phyloP scores from a whole-genome alignment of 2,888 invertebrate species.

The Capitulum mitella region DNA sequence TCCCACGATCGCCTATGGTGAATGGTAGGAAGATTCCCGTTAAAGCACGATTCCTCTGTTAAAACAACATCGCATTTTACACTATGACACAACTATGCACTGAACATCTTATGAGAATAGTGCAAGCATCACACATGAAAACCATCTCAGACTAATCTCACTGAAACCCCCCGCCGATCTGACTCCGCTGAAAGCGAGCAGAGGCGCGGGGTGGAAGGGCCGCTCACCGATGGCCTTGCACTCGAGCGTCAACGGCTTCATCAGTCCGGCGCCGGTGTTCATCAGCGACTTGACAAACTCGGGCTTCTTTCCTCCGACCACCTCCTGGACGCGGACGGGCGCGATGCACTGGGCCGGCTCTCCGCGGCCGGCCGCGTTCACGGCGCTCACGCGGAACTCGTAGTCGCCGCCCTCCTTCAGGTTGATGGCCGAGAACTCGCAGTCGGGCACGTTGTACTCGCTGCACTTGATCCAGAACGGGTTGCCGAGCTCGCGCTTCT shows the following conservation, averaged over 20 bases:
- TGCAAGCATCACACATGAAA: too few species aligned
- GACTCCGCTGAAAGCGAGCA: too few species aligned
- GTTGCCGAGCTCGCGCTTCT: slow-evolving; percentile 78
- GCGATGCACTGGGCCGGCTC: slow-evolving; percentile 79
- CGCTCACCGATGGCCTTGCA: slow-evolving; percentile 61
- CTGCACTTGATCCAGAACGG: slow-evolving; percentile 84
- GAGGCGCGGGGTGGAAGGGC: too few species aligned
- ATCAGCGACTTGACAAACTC: slow-evolving; percentile 72
- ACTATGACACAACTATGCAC: too few species aligned
- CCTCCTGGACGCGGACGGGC: slow-evolving; percentile 84
- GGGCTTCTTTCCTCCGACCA: slow-evolving; percentile 81
- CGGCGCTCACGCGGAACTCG: slow-evolving; percentile 90
- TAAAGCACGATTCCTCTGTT: too few species aligned
- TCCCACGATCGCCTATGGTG: too few species aligned
- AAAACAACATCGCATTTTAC: too few species aligned
- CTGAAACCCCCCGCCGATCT: too few species aligned
- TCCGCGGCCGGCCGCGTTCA: slow-evolving; percentile 85
- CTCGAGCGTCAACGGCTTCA: slow-evolving; percentile 69
- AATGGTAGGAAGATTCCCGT: too few species aligned
- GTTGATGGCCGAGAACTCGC: slow-evolving; percentile 75
- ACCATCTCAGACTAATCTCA: too few species aligned
- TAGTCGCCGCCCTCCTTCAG: slow-evolving; percentile 85
- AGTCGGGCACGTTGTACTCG: slow-evolving; percentile 83
- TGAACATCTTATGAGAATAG: too few species aligned
- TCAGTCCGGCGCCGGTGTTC: slow-evolving; percentile 70